Percentiles rank a stretch among this genome's conserved stretches.
Conservation (phyloP, 1,140 invertebrate genomes). For the Bombus fervidus region DNA sequence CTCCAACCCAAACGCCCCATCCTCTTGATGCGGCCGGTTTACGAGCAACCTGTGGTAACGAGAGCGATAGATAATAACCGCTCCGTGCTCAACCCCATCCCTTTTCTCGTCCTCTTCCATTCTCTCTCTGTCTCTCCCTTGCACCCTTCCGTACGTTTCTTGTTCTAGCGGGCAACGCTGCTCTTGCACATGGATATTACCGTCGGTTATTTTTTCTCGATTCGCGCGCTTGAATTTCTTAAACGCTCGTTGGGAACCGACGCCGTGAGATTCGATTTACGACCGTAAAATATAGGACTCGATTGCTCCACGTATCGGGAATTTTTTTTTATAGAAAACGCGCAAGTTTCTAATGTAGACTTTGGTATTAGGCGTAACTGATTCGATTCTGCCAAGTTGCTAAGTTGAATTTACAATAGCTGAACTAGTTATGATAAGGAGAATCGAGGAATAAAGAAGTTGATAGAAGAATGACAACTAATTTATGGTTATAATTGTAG, state of each 20-base stretch:
- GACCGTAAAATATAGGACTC: neutral
- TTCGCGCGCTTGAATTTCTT: constrained; percentile 12
- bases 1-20: constrained; percentile 68
- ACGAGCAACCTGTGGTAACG: constrained; percentile 84
- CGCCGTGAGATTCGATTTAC: neutral
- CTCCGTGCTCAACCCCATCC: constrained; percentile 76
- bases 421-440: too few relatives aligned
- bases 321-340: neutral
- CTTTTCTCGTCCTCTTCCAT: constrained; percentile 27
- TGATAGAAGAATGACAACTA: neutral
- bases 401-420: neutral
- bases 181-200: constrained; percentile 13
- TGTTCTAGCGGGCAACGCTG: neutral
- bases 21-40: constrained; percentile 80
- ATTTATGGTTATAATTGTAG: neutral
- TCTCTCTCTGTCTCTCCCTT: constrained; percentile 29
- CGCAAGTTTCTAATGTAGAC: neutral
- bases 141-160: constrained; percentile 36
- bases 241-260: neutral
- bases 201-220: constrained; percentile 39
- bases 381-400: neutral
- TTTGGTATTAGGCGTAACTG: too few relatives aligned
- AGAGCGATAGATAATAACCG: constrained; percentile 84
- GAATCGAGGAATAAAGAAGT: neutral
- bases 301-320: neutral